Evolutionary conservation across 2,113 vertebrate species (phyloP).

Genomic region (Myrmecobius fasciatus): DNA sequence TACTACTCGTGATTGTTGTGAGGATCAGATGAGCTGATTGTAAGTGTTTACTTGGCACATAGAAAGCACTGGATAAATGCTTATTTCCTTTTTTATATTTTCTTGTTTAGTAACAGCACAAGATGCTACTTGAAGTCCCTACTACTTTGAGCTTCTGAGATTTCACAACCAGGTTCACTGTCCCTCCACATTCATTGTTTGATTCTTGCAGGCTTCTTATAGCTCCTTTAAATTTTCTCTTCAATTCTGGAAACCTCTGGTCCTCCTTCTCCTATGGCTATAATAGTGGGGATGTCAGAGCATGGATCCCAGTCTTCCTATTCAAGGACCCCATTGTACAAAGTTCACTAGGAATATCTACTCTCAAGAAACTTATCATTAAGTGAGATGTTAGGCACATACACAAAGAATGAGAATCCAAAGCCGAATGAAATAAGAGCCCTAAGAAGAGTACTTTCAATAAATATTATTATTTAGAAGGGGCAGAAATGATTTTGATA

Average conservation of each 20-base stretch:
- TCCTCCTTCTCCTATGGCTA: background rate
- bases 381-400: background rate
- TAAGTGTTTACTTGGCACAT: background rate
- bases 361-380: background rate
- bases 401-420: background rate
- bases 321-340: background rate
- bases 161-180: too few relatives aligned
- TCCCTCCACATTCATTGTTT: background rate
- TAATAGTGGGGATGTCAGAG: background rate
- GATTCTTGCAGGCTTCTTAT: background rate
- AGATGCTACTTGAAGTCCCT: background rate
- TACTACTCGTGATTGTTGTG: background rate
- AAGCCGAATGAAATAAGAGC: background rate
- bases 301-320: background rate
- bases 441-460: background rate
- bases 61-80: background rate
- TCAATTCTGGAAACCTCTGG: background rate
- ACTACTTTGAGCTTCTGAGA: background rate
- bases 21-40: background rate
- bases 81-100: background rate
- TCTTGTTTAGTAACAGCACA: background rate
- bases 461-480: background rate
- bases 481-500: background rate
- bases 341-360: background rate
- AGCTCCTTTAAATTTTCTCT: background rate